Percentiles rank a stretch among this genome's conserved stretches.
These are phyloP conservation scores for Anaspis maculata DNA, from an alignment of 2,888 invertebrate genomes.

Conservation along the genomic window DNA sequence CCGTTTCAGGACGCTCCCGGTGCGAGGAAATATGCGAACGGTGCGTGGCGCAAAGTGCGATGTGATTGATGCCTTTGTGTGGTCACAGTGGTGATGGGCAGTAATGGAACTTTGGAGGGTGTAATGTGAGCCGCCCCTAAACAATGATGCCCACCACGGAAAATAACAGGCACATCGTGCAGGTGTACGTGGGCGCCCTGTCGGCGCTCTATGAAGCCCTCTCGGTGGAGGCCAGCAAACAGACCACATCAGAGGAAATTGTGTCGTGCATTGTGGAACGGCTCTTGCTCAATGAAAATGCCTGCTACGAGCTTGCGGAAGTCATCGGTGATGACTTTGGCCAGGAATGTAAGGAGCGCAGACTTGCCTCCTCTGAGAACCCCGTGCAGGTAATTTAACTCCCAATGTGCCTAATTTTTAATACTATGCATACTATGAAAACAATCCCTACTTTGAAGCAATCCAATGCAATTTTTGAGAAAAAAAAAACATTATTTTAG, in stretches of 20 bases:
- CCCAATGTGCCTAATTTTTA: too few species aligned
- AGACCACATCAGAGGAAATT: constrained; percentile 86
- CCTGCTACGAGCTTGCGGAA: constrained; percentile 77
- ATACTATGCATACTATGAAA: too few species aligned
- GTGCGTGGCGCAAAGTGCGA: too few species aligned
- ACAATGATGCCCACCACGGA: constrained; percentile 52
- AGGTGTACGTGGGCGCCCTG: constrained; percentile 84
- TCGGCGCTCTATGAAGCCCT: constrained; percentile 84
- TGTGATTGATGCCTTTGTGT: too few species aligned
- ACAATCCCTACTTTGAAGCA: too few species aligned
- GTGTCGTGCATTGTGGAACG: constrained; percentile 80
- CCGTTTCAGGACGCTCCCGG: too few species aligned
- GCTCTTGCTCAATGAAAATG: constrained; percentile 51
- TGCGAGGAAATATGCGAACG: too few species aligned
- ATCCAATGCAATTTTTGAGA: too few species aligned
- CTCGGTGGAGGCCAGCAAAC: constrained; percentile 84
- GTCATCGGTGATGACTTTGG: constrained; percentile 81
- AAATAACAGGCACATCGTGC: constrained; percentile 62
- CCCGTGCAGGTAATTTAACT: constrained; percentile 52
- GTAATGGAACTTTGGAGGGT: too few species aligned
- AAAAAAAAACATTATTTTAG: too few species aligned
- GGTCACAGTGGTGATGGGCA: too few species aligned
- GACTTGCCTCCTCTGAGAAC: constrained; percentile 72
- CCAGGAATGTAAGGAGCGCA: constrained; percentile 85
- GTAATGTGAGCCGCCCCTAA: too few species aligned